phyloP scores from a whole-genome alignment of 2,113 vertebrate species.

The Tupaia tana region DNA sequence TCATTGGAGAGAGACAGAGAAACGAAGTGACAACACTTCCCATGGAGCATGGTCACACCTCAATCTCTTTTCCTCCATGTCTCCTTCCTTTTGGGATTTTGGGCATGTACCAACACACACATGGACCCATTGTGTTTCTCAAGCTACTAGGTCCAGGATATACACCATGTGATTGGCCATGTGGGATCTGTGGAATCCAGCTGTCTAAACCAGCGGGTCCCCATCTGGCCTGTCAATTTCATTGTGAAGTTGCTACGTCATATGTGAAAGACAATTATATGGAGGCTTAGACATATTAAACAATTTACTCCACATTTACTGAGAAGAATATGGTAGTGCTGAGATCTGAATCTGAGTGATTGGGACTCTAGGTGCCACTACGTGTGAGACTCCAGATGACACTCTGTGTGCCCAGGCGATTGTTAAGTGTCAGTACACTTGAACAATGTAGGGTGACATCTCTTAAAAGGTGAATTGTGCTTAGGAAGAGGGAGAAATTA shows the following conservation, averaged over 20 bases:
- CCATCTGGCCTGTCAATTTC: not conserved
- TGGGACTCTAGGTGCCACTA: not conserved
- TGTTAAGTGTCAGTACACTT: not conserved
- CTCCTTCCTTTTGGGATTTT: too few species aligned
- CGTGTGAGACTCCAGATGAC: too few species aligned
- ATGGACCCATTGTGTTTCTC: too few species aligned
- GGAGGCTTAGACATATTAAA: not conserved
- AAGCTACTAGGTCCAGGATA: too few species aligned
- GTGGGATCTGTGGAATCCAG: too few species aligned
- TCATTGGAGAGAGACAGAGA: too few species aligned
- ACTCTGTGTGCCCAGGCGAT: fast-evolving
- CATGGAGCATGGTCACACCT: too few species aligned
- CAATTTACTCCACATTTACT: not conserved
- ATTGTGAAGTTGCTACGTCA: not conserved
- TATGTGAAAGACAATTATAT: not conserved
- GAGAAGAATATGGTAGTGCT: not conserved
- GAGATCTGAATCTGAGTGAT: not conserved
- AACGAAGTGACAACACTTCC: too few species aligned
- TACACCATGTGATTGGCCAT: too few species aligned
- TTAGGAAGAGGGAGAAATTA: not conserved
- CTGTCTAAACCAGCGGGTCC: too few species aligned
- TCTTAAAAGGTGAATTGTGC: not conserved
- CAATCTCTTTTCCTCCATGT: too few species aligned
- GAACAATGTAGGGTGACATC: not conserved
- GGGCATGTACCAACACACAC: too few species aligned